Percentiles rank a stretch among this genome's conserved stretches.
phyloP scores from a whole-genome alignment of 64 coral and sea anemone species.

The Cladopsammia gracilis region DNA sequence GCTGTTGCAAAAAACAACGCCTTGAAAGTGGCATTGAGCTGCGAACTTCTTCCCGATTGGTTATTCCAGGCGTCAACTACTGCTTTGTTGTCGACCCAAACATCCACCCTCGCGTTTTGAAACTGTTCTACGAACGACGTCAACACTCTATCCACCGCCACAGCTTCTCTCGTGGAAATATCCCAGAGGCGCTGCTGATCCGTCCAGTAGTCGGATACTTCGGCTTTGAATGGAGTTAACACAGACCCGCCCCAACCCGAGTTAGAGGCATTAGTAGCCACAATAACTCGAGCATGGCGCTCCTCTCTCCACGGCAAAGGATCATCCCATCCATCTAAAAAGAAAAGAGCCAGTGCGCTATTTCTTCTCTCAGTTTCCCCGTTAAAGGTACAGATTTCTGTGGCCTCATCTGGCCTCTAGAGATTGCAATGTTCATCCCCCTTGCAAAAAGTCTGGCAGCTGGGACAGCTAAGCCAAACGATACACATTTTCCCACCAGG shows the following conservation, averaged over 20 bases:
- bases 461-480: slow-evolving; percentile 59
- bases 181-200: slow-evolving; percentile 20
- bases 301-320: slow-evolving; percentile 11
- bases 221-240: neutral
- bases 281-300: neutral
- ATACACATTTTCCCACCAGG: slow-evolving; percentile 70
- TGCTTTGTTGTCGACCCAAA: slow-evolving; percentile 54
- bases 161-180: slow-evolving; percentile 40
- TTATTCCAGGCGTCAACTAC: slow-evolving; percentile 45
- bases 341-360: too few species aligned
- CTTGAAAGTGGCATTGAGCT: neutral
- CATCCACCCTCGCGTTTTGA: neutral
- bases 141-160: neutral
- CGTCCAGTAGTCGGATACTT: slow-evolving; percentile 57
- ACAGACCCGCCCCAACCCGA: too few species aligned
- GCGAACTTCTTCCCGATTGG: neutral
- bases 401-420: too few species aligned
- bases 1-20: neutral
- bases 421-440: slow-evolving; percentile 46
- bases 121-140: neutral
- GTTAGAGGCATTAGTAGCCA: too few species aligned
- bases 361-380: too few species aligned
- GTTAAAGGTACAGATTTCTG: too few species aligned
- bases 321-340: too few species aligned
- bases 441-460: slow-evolving; percentile 59